Percentiles rank a stretch among this genome's conserved stretches.
Conservation (phyloP, 2,113 vertebrate species). For the Notarius lentiginosus region DNA sequence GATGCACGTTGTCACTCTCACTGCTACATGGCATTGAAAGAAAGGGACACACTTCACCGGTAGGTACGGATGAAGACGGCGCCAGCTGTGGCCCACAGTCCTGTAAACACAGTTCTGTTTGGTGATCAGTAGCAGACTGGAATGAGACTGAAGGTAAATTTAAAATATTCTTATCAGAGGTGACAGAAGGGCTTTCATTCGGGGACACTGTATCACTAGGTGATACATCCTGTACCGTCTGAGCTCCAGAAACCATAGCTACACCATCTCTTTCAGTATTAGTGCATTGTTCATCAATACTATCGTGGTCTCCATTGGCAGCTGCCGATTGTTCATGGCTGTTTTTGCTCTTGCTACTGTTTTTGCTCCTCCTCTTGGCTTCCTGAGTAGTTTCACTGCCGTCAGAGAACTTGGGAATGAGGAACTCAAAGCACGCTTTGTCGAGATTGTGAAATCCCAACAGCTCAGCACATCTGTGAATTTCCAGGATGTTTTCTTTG, state of each 20-base stretch:
- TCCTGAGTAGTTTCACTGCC: conserved; percentile 65
- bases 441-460: conserved; percentile 88
- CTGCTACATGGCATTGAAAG: conserved; percentile 64
- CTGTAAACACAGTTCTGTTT: conserved; percentile 68
- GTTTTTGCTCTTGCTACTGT: conserved; percentile 60
- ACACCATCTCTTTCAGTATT: conserved; percentile 56
- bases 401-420: conserved; percentile 84
- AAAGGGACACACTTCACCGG: conserved; percentile 62
- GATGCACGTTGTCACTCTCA: conserved; percentile 55
- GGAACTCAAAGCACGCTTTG: conserved; percentile 91
- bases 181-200: conserved; percentile 52
- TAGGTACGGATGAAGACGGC: conserved; percentile 65
- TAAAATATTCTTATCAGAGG: conserved; percentile 63
- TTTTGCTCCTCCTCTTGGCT: conserved; percentile 66
- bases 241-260: conserved; percentile 40
- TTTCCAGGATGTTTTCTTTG: conserved; percentile 90
- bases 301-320: conserved; percentile 36
- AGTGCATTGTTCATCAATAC: conserved; percentile 60
- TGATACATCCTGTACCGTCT: conserved; percentile 54
- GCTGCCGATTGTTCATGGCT: conserved; percentile 58
- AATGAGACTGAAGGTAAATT: conserved; percentile 73
- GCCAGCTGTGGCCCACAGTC: conserved; percentile 74
- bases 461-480: conserved; percentile 83
- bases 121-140: conserved; percentile 75
- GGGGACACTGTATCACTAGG: background rate